Conservation (phyloP, 2,113 vertebrate genomes). For the Pampusana beccarii region DNA sequence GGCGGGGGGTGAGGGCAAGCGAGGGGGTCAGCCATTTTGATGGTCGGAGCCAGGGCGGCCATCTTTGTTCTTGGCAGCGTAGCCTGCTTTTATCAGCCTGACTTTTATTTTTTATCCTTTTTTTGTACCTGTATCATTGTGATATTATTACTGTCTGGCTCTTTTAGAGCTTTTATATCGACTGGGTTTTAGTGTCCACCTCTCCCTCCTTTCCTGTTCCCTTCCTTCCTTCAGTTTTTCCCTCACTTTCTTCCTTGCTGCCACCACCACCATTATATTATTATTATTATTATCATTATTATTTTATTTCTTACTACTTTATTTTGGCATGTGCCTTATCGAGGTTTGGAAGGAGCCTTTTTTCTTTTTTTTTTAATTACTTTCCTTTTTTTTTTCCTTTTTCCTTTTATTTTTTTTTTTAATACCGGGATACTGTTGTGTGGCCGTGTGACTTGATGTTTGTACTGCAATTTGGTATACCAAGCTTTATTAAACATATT, state of each 20-base stretch:
- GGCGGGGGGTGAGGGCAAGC: not conserved
- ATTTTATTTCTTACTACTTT: constrained; percentile 28
- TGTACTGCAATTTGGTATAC: constrained; percentile 93
- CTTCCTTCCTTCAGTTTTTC: constrained; percentile 26
- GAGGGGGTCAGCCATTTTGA: constrained; percentile 62
- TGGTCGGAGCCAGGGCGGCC: constrained; percentile 73
- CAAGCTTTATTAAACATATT: constrained; percentile 96
- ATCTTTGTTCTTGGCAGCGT: constrained; percentile 78
- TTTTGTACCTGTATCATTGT: constrained; percentile 78
- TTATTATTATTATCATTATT: constrained; percentile 36
- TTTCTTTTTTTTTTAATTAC: not conserved
- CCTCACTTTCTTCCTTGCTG: constrained; percentile 47
- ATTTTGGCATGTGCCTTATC: constrained; percentile 65
- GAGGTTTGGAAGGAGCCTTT: constrained; percentile 75
- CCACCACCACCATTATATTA: constrained; percentile 59
- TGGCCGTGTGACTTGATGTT: constrained; percentile 90
- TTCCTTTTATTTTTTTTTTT: not conserved
- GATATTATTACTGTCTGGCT: constrained; percentile 74
- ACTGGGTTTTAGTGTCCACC: constrained; percentile 66
- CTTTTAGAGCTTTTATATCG: constrained; percentile 73
- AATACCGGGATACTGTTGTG: constrained; percentile 86
- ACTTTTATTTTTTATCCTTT: constrained; percentile 59
- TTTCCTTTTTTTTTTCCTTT: not conserved
- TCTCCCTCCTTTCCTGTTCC: constrained; percentile 61
- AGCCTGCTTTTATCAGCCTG: constrained; percentile 73